Evolutionary conservation across 2,797 vertebrate genomes (phyloP).

Genomic region (Parauchenoglanis punctatus): DNA sequence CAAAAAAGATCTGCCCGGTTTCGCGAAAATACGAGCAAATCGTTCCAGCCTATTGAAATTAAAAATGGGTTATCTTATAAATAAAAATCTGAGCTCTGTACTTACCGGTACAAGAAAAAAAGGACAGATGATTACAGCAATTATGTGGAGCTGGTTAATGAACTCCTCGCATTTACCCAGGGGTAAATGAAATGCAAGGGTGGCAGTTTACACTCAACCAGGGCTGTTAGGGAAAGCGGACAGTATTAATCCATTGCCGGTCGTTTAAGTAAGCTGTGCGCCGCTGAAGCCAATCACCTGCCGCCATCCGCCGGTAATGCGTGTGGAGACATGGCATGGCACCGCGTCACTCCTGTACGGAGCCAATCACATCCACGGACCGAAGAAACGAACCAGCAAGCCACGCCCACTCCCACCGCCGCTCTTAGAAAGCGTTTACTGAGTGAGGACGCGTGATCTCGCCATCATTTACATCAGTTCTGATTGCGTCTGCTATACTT

Average conservation of each 20-base stretch:
- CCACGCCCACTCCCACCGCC: constrained; percentile 67
- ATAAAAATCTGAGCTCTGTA: constrained; percentile 7
- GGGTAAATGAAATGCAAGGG: not conserved
- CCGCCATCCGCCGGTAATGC: constrained; percentile 32
- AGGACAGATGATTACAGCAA: constrained; percentile 35
- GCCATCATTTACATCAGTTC: constrained; percentile 56
- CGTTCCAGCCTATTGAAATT: not conserved
- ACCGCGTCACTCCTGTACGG: constrained; percentile 50
- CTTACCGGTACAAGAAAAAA: constrained; percentile 45
- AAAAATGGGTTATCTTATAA: not conserved
- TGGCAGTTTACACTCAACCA: not conserved
- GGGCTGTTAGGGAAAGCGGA: not conserved
- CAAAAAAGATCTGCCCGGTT: not conserved
- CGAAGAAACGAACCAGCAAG: not conserved
- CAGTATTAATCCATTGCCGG: constrained; percentile 9
- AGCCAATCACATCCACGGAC: constrained; percentile 69
- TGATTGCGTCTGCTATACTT: too few species aligned
- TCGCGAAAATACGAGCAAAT: not conserved
- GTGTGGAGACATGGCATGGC: constrained; percentile 71
- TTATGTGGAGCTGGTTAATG: not conserved
- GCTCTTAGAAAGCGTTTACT: constrained; percentile 50
- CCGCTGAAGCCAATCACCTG: constrained; percentile 19
- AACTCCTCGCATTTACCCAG: not conserved
- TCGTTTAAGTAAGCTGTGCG: constrained; percentile 32
- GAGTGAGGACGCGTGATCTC: constrained; percentile 68